Evolutionary conservation across 2,113 vertebrate genomes (phyloP).

Genomic region (Ellobius talpinus): DNA sequence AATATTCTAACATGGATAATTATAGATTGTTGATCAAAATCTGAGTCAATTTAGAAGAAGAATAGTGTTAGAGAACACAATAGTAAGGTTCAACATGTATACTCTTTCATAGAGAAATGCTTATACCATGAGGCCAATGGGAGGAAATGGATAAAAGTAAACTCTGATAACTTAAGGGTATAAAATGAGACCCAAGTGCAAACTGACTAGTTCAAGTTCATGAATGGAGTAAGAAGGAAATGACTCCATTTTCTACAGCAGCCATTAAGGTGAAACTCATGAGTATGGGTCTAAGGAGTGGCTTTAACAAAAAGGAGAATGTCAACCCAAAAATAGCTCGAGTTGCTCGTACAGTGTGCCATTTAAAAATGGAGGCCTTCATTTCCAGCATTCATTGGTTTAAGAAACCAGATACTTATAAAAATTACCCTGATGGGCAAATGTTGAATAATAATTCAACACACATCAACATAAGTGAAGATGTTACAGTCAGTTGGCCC

Average conservation of each 20-base stretch:
- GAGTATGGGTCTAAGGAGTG: accelerated
- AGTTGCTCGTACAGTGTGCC: neutral
- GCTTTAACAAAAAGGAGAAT: neutral
- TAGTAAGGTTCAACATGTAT: neutral
- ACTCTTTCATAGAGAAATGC: constrained; percentile 1
- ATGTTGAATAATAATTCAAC: neutral
- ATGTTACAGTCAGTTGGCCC: neutral
- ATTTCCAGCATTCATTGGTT: neutral
- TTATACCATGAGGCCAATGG: neutral
- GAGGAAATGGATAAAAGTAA: neutral
- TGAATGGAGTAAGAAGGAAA: neutral
- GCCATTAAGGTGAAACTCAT: neutral
- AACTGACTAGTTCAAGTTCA: neutral
- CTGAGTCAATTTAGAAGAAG: neutral
- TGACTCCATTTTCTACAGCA: neutral
- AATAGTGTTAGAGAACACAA: neutral
- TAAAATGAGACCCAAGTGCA: neutral
- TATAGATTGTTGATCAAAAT: neutral
- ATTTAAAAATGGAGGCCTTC: neutral
- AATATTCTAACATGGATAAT: neutral
- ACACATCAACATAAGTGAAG: neutral
- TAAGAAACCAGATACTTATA: neutral
- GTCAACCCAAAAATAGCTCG: no score
- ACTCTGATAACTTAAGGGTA: neutral
- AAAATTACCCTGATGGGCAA: neutral